These are phyloP conservation scores for Anolis carolinensis DNA, from an alignment of 2,113 vertebrate genomes.

Conservation along the genomic window DNA sequence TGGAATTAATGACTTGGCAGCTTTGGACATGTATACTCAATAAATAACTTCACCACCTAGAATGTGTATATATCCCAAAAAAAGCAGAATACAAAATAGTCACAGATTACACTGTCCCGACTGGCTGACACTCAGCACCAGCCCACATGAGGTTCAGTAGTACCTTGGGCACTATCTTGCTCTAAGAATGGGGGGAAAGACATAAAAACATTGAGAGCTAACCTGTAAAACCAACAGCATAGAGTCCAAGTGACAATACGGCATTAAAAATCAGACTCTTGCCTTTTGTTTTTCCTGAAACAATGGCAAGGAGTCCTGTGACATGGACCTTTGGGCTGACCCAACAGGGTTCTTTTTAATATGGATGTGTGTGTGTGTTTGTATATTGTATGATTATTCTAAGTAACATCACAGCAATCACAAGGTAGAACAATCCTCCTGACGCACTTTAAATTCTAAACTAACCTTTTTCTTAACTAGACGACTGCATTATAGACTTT, in stretches of 20 bases:
- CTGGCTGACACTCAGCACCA: conserved; percentile 45
- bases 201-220: conserved; percentile 46
- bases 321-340: neutral
- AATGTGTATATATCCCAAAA: conserved; percentile 43
- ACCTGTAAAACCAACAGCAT: conserved; percentile 20
- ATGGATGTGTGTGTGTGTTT: neutral
- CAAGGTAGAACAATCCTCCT: conserved; percentile 58
- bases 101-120: conserved; percentile 52
- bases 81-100: conserved; percentile 65
- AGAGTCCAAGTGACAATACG: conserved; percentile 19
- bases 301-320: conserved; percentile 41
- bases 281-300: conserved; percentile 39
- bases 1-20: conserved; percentile 54
- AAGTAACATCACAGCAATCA: conserved; percentile 53
- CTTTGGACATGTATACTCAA: conserved; percentile 45
- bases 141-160: conserved; percentile 43
- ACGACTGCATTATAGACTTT: conserved; percentile 50
- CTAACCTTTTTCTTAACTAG: conserved; percentile 40
- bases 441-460: conserved; percentile 46
- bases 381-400: conserved; percentile 43
- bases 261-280: conserved; percentile 42
- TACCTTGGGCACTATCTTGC: conserved; percentile 43
- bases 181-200: conserved; percentile 56
- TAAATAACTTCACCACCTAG: conserved; percentile 60
- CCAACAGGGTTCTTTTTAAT: conserved; percentile 25